These are phyloP conservation scores for Puntigrus tetrazona DNA, from an alignment of 2,113 vertebrate species.

Conservation along the genomic window DNA sequence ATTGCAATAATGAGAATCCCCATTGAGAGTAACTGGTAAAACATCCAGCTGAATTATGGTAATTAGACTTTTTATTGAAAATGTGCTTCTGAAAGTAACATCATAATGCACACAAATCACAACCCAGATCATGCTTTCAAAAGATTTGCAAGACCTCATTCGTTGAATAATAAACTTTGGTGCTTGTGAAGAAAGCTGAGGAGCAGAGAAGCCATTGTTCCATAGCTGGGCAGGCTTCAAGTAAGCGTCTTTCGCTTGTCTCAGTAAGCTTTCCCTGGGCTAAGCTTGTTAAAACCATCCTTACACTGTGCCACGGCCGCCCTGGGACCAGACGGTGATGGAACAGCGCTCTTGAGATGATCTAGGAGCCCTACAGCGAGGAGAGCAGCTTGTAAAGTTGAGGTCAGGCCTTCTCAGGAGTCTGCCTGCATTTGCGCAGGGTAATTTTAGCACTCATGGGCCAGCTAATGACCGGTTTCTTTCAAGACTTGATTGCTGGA, in stretches of 20 bases:
- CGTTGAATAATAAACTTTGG: background rate
- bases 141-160: background rate
- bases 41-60: background rate
- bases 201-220: background rate
- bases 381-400: constrained; percentile 38
- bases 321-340: constrained; percentile 17
- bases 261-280: constrained; percentile 4
- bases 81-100: background rate
- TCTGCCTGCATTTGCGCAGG: background rate
- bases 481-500: constrained; percentile 41
- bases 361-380: constrained; percentile 14
- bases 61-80: background rate
- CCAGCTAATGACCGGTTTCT: constrained; percentile 40
- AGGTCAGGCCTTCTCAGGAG: constrained; percentile 27
- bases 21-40: background rate
- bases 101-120: background rate
- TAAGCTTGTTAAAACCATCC: constrained; percentile 39
- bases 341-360: constrained; percentile 1
- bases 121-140: background rate
- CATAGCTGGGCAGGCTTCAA: background rate
- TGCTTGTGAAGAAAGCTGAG: background rate
- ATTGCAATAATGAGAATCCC: background rate
- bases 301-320: constrained; percentile 14
- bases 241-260: background rate
- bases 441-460: constrained; percentile 45